Conservation (phyloP, 2,113 vertebrate genomes). For the Myanophis thanlyinensis region DNA sequence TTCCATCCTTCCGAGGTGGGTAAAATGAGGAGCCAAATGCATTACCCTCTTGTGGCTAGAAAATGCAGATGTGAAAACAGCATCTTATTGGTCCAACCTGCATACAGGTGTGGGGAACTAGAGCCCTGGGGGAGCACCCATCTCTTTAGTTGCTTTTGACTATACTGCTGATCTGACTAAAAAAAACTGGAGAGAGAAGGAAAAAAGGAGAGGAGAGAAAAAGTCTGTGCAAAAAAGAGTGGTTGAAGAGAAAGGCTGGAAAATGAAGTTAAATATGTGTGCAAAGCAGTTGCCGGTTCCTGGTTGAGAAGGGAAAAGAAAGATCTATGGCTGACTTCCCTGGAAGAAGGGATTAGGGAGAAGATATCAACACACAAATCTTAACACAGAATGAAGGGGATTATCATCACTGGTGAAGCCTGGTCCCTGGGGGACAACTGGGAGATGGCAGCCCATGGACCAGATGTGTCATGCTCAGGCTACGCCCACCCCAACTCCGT, state of each 20-base stretch:
- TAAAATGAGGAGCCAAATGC: too few species aligned
- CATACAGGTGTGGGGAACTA: background rate
- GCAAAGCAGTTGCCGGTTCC: background rate
- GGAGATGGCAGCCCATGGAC: too few species aligned
- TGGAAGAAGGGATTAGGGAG: background rate
- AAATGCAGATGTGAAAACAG: background rate
- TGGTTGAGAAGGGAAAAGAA: background rate
- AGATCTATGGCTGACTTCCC: background rate
- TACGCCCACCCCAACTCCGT: too few species aligned
- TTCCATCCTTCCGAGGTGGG: too few species aligned
- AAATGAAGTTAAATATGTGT: background rate
- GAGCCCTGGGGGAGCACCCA: background rate
- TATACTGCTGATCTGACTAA: background rate
- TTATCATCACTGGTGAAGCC: background rate
- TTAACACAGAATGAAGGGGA: background rate
- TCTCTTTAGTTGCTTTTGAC: background rate
- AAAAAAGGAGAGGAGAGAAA: background rate
- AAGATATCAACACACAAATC: background rate
- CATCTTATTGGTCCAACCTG: background rate
- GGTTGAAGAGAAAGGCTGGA: background rate
- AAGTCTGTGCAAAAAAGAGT: background rate
- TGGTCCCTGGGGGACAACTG: background rate
- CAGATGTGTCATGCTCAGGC: too few species aligned
- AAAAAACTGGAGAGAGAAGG: background rate
- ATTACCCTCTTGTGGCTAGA: background rate